Conservation (phyloP, 2,888 invertebrate genomes). For the Cerastis rubricosa region DNA sequence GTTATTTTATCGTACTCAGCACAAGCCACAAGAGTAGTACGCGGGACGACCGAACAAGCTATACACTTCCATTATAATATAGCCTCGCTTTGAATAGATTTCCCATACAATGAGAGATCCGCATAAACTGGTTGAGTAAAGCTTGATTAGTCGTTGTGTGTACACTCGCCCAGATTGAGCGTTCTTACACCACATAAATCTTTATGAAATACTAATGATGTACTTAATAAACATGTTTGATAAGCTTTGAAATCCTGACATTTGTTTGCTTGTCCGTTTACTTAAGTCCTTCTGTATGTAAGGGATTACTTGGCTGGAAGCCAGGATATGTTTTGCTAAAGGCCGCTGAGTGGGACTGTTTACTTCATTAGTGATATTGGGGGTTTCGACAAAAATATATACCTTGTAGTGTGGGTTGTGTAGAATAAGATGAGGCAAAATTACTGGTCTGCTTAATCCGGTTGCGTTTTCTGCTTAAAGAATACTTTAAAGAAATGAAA, state of each 20-base stretch:
- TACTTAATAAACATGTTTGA: conserved; percentile 44
- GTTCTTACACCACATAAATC: conserved; percentile 16
- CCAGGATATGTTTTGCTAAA: conserved; percentile 24
- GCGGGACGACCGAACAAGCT: too few species aligned
- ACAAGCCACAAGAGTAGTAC: conserved; percentile 23
- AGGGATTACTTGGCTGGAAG: conserved; percentile 33
- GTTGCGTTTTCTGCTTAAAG: background rate
- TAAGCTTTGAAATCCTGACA: conserved; percentile 45
- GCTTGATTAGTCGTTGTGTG: too few species aligned
- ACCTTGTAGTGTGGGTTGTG: background rate
- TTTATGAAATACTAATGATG: conserved; percentile 28
- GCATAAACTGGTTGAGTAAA: too few species aligned
- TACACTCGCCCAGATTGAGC: background rate
- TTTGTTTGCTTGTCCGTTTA: conserved; percentile 31
- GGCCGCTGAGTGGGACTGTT: conserved; percentile 24
- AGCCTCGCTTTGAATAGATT: too few species aligned
- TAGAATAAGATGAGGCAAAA: background rate
- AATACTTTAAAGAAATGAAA: background rate
- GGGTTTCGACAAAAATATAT: conserved; percentile 8
- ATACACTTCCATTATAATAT: too few species aligned
- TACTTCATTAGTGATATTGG: conserved; percentile 21
- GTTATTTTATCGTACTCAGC: background rate
- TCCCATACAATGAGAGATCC: too few species aligned
- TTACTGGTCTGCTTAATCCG: background rate
- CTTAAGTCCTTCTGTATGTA: conserved; percentile 13